Evolutionary conservation across 2,888 invertebrate species (phyloP).

Genomic region (Nyleta sp.): DNA sequence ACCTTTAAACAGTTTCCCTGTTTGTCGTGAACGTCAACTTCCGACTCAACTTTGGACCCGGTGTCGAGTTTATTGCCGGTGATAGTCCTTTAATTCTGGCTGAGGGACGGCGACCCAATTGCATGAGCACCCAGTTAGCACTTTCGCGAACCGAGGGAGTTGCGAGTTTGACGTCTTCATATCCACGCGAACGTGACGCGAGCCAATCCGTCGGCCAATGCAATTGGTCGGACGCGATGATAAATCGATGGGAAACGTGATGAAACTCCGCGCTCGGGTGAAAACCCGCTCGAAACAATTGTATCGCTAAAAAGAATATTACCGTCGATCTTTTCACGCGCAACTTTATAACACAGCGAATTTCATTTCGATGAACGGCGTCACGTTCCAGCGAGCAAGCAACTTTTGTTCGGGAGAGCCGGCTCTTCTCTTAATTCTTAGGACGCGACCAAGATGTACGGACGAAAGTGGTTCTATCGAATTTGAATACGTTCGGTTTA

Average conservation of each 20-base stretch:
- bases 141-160: constrained; percentile 8
- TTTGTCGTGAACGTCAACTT: constrained; percentile 44
- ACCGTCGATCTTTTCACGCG: constrained; percentile 43
- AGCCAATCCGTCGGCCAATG: constrained; percentile 25
- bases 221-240: constrained; percentile 28
- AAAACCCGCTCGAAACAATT: constrained; percentile 43
- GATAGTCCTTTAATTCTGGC: constrained; percentile 45
- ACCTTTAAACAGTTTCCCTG: constrained; percentile 37
- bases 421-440: not conserved
- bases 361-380: constrained; percentile 45
- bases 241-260: constrained; percentile 53
- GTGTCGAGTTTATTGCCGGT: constrained; percentile 39
- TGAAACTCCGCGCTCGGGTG: constrained; percentile 31
- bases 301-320: constrained; percentile 42
- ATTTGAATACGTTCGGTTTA: too few species aligned
- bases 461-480: too few species aligned
- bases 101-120: constrained; percentile 42
- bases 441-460: too few species aligned
- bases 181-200: constrained; percentile 29
- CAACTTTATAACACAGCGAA: constrained; percentile 38
- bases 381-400: constrained; percentile 39
- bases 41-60: constrained; percentile 14
- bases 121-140: constrained; percentile 17
- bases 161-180: constrained; percentile 45
- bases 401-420: constrained; percentile 24